Conservation (phyloP, 2,888 invertebrate genomes). For the Rutpela maculata region DNA sequence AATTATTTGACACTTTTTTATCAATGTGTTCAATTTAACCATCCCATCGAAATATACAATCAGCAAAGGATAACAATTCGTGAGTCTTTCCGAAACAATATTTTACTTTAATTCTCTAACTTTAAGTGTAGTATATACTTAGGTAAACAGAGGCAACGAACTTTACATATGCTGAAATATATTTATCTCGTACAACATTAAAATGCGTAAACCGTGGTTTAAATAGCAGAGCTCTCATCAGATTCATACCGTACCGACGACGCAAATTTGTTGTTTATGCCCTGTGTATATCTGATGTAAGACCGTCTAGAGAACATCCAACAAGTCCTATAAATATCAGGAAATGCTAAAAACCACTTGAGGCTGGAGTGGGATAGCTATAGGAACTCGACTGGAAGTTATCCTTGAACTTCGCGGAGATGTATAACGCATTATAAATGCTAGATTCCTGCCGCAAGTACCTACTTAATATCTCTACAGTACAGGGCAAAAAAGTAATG, state of each 20-base stretch:
- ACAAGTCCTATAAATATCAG: constrained; percentile 35
- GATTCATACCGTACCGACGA: background rate
- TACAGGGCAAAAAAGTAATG: background rate
- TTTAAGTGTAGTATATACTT: too few species aligned
- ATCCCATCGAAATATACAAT: too few species aligned
- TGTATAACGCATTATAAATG: constrained; percentile 39
- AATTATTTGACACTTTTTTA: too few species aligned
- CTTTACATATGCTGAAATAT: too few species aligned
- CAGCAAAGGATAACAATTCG: too few species aligned
- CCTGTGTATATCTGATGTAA: constrained; percentile 13
- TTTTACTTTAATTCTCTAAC: too few species aligned
- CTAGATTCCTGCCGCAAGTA: constrained; percentile 34
- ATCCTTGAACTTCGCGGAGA: constrained; percentile 43
- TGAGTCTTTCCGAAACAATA: too few species aligned
- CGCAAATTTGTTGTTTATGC: constrained; percentile 1
- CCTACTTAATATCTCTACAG: constrained; percentile 16
- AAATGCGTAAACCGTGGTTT: background rate
- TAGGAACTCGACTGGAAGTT: constrained; percentile 39
- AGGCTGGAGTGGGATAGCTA: constrained; percentile 36
- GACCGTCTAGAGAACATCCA: constrained; percentile 24
- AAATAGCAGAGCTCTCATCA: background rate
- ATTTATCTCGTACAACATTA: too few species aligned
- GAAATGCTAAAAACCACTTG: constrained; percentile 35
- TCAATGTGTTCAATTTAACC: too few species aligned
- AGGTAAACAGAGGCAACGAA: too few species aligned